Conservation (phyloP, 1,140 invertebrate genomes). For the Drosophila truncata region DNA sequence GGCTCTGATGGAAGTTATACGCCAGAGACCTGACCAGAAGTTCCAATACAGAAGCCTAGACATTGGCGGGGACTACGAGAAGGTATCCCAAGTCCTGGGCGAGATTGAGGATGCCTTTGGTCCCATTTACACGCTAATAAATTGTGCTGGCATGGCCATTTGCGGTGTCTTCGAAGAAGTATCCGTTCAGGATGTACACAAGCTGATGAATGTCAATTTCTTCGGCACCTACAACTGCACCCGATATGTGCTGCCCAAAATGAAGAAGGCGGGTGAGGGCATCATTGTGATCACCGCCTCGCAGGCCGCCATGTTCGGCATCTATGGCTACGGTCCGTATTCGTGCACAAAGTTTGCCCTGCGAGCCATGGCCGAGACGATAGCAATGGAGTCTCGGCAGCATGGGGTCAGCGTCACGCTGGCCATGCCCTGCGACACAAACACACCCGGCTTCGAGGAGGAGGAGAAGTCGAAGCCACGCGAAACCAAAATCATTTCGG, state of each 20-base stretch:
- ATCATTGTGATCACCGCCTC: slow-evolving; percentile 95
- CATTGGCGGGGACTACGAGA: slow-evolving; percentile 89
- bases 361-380: slow-evolving; percentile 95
- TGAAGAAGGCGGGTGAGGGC: slow-evolving; percentile 91
- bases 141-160: slow-evolving; percentile 95
- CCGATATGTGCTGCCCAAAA: slow-evolving; percentile 89
- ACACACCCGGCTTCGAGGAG: slow-evolving; percentile 96
- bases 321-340: slow-evolving; percentile 95
- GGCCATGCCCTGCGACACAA: slow-evolving; percentile 97
- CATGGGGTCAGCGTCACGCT: slow-evolving; percentile 95
- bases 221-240: slow-evolving; percentile 90
- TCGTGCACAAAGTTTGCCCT: slow-evolving; percentile 97
- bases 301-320: slow-evolving; percentile 95
- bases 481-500: slow-evolving; percentile 96
- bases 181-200: slow-evolving; percentile 89
- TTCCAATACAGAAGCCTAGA: slow-evolving; percentile 91
- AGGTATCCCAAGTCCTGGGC: slow-evolving; percentile 87
- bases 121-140: slow-evolving; percentile 95
- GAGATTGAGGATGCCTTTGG: slow-evolving; percentile 89
- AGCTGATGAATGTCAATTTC: slow-evolving; percentile 90
- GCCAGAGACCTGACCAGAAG: slow-evolving; percentile 86
- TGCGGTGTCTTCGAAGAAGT: slow-evolving; percentile 94
- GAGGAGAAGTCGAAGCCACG: slow-evolving; percentile 94
- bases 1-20: slow-evolving; percentile 72
- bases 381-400: slow-evolving; percentile 95